A percentile compares a stretch with the other conserved stretches of the same genome.
These are phyloP conservation scores for Eristalis arbustorum DNA, from an alignment of 2,888 invertebrate species.

Conservation along the genomic window DNA sequence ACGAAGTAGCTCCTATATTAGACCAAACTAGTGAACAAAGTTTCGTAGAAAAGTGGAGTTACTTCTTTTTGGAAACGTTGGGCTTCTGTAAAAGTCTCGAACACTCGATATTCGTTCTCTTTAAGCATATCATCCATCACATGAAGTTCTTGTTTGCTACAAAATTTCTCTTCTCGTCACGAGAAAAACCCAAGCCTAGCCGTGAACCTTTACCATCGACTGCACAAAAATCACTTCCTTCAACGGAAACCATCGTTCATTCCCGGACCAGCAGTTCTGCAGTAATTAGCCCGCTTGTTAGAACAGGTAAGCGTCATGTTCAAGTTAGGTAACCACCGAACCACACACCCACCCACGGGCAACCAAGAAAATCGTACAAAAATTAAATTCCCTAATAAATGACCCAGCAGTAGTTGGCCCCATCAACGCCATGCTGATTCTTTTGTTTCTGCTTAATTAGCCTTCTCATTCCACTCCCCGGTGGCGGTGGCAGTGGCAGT, in stretches of 20 bases:
- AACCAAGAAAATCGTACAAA: conserved; percentile 22
- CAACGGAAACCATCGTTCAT: conserved; percentile 15
- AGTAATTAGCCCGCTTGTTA: conserved; percentile 58
- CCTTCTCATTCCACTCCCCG: conserved; percentile 17
- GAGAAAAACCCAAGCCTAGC: neutral
- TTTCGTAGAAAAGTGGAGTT: too few species aligned
- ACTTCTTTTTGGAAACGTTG: too few species aligned
- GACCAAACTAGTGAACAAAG: too few species aligned
- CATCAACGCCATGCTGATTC: conserved; percentile 49
- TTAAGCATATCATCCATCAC: too few species aligned
- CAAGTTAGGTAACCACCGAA: conserved; percentile 37
- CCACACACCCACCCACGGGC: neutral
- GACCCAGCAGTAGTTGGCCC: conserved; percentile 22
- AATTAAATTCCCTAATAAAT: conserved; percentile 55
- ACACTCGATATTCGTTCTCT: too few species aligned
- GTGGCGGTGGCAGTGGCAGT: neutral
- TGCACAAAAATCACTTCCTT: conserved; percentile 23
- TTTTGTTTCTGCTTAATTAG: conserved; percentile 56
- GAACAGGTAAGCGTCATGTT: conserved; percentile 58
- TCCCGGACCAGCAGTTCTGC: conserved; percentile 20
- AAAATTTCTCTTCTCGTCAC: neutral
- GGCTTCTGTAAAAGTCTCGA: too few species aligned
- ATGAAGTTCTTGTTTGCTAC: neutral
- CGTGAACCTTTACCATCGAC: neutral
- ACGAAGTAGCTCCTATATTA: too few species aligned